phyloP scores from a whole-genome alignment of 2,888 invertebrate genomes.

The Latheticus oryzae region DNA sequence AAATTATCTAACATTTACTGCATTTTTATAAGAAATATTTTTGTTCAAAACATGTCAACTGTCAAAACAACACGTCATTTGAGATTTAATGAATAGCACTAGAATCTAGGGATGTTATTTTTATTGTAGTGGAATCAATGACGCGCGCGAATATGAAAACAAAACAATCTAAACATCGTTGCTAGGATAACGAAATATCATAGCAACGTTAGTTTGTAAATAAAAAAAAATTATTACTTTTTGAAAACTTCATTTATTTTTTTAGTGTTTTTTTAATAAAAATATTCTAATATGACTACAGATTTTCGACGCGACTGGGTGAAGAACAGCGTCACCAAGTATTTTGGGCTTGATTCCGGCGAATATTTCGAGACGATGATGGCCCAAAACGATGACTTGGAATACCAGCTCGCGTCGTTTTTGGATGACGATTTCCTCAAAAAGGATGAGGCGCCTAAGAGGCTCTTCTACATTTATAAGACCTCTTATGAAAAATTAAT shows the following conservation, averaged over 20 bases:
- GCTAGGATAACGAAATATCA: constrained; percentile 9
- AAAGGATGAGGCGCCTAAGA: constrained; percentile 68
- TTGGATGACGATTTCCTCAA: constrained; percentile 68
- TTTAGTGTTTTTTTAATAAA: constrained; percentile 16
- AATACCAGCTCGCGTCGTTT: constrained; percentile 68
- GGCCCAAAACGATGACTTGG: constrained; percentile 67
- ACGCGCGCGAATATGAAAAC: constrained; percentile 12
- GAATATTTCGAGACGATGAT: constrained; percentile 72
- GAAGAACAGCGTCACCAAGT: constrained; percentile 71
- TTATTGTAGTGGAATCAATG: too few species aligned
- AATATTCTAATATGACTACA: constrained; percentile 42
- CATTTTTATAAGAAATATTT: constrained; percentile 32
- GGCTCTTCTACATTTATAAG: constrained; percentile 75
- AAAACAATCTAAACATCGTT: too few species aligned
- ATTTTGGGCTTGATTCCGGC: constrained; percentile 70
- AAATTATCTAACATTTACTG: constrained; percentile 19
- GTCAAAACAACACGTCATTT: constrained; percentile 36
- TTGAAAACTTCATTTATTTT: constrained; percentile 12
- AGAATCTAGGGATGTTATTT: constrained; percentile 2
- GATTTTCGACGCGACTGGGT: constrained; percentile 79
- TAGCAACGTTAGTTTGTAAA: constrained; percentile 37
- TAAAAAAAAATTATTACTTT: constrained; percentile 7
- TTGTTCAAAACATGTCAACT: constrained; percentile 37
- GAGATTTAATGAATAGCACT: constrained; percentile 4
- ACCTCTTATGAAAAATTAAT: constrained; percentile 78